Evolutionary conservation across 2,888 invertebrate genomes (phyloP), one percentile per base, ranked within the genome.

Genomic region (Drosophila rellima): DNA sequence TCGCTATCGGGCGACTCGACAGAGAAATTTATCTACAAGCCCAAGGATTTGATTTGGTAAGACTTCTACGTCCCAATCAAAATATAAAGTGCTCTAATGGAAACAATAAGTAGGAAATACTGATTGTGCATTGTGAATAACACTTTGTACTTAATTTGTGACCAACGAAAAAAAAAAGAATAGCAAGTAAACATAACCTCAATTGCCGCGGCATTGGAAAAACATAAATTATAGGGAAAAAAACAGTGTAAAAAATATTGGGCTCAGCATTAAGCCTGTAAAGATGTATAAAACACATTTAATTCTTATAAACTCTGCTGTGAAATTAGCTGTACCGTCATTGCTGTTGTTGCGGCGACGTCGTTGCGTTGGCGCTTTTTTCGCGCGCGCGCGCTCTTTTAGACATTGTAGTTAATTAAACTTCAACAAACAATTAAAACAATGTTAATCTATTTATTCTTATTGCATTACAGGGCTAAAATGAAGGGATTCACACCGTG

Each of bases 401-500:
- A 51, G 69, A 60, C 17, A 62, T 45, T 26, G 56, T 52, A 42
- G 15, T 17, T 44, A 33, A 59, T 20, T 37, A 44, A 48, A 40
- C 15, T 15, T 50, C 44, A 47, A 15, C 10, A 29, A 65, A 55
- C 61, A n/a, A 55, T 13, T 18, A 20, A 39, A 51, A 40, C n/a
- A 31, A 45, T 23, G 11, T 29, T 68, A 40, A 64, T 60, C 39
- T 67, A 39, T 33, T 59, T 60, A 77, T 83, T 90, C 31, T 39
- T 90, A 90, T 92, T 91, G 88, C 89, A 82, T 95, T 95, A 83
- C 95, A 98, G 98, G 98, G 98, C 98, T 66, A 98, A 98, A 95
- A 98, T 98, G 98, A 98, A 98, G 94, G 97, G 98, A 86, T 98
- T 97, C 94, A 96, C 97, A 82, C 97, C 98, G 78, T 98, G 98